phyloP scores from a whole-genome alignment of 1,140 invertebrate genomes.

The Macrobrachium rosenbergii region DNA sequence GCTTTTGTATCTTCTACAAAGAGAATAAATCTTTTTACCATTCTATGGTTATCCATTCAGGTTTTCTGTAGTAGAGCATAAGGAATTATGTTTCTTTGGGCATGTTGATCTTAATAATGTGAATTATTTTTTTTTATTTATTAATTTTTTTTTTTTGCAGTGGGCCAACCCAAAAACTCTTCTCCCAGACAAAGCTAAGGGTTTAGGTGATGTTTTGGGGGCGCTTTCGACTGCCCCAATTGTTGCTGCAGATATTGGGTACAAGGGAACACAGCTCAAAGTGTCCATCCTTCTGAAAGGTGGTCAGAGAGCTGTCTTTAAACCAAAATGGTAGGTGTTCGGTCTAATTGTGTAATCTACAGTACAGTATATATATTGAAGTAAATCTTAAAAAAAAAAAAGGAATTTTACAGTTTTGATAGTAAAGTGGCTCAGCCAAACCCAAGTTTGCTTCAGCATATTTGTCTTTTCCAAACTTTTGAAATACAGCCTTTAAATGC shows the following conservation, averaged over 20 bases:
- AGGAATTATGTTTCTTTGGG: too few relatives aligned
- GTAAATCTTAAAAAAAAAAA: not conserved
- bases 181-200: constrained; percentile 76
- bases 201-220: constrained; percentile 80
- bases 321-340: constrained; percentile 82
- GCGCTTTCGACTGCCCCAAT: constrained; percentile 81
- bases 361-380: not conserved
- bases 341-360: not conserved
- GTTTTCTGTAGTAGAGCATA: too few relatives aligned
- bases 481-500: too few relatives aligned
- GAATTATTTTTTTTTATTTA: too few relatives aligned
- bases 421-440: too few relatives aligned
- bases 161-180: constrained; percentile 80
- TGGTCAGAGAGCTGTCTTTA: constrained; percentile 86
- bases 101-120: too few relatives aligned
- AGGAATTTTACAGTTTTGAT: too few relatives aligned
- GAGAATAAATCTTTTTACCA: too few relatives aligned
- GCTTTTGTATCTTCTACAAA: too few relatives aligned
- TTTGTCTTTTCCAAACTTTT: too few relatives aligned
- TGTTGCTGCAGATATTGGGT: constrained; percentile 79
- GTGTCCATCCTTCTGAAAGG: constrained; percentile 83
- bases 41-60: too few relatives aligned
- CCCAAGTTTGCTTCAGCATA: too few relatives aligned
- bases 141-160: constrained; percentile 70
- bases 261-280: constrained; percentile 91